Base-by-base conservation (phyloP, 92 coral and sea anemone species). In the Phenganax marumi region DNA sequence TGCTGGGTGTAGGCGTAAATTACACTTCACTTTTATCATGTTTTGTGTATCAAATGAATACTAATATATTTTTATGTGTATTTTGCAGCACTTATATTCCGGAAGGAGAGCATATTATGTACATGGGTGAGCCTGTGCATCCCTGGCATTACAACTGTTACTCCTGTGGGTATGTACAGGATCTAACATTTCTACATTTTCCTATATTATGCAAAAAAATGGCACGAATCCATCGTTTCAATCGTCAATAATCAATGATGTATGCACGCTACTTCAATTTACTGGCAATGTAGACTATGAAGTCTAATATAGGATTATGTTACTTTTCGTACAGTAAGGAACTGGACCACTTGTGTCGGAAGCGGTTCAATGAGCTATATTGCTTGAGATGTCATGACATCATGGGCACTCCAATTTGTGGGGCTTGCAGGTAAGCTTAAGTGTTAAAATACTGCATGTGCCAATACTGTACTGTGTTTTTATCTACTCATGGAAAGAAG, bases 91-190 rank as follows among this genome's bases (percentile, higher is more conserved):
- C 99, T 0, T 96, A 96, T 49, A 96, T 96, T 52, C 99, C 99
- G 14, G 99, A 96, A 65, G 99, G 99, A 49, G 91, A 96, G 77
- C 99, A 96, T 84, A 89, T 96, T 52, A 84, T 96, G 97, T 92
- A 96, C 87, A 91, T 96, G 99, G 99, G 99, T 17, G 99, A 96
- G 12, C 99, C 99, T 3, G 99, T 96, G 7, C 99, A 96, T 73
- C 99, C 99, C 11, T 96, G 99, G 99, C 99, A 96, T 89, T 96
- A 96, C 86, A 96, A 92, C 85, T 96, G 99, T 88, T 96, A 90
- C 72, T 82, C 97, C 33, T 96, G 99, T 82, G 90, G 89, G 97
- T 92, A 84, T 77, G 93, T 75, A 22, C 19, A 17, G n/a, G 47
- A 33, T 33, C 11, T 63, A 12, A 18, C 16, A 12, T 10, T 49